Evolutionary conservation across 2,797 vertebrate genomes (phyloP), one percentile per base, ranked within the genome.

Genomic region (Lerista edwardsae): DNA sequence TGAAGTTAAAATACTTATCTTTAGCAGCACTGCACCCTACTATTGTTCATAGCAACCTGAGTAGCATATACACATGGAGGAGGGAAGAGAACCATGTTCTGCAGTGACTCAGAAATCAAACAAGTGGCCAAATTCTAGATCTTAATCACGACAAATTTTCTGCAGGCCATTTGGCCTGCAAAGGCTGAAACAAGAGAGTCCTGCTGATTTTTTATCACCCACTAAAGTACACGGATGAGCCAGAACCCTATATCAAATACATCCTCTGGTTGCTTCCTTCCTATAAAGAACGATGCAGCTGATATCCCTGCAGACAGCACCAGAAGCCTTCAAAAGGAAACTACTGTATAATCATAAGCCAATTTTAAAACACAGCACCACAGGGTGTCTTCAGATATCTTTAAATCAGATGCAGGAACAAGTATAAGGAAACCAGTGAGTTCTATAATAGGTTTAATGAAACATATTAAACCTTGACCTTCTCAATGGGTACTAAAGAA

Each of bases 321-420:
- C 88, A 80, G 84, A 91, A 86, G 69, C 36, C 23, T 79, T 79
- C 61, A 15, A 75, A 67, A 47, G 29, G 39, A 57, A 79, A 64
- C 11, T 39, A n/a, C n/a, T n/a, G n/a, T n/a, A n/a, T 55, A 79
- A 79, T 55, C 21, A 57, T 74, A 55, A 39, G 47, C 29, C 17
- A 73, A 79, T 55, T 25, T 25, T 41, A 64, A 15, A 27, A 83
- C 29, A 68, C 29, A 65, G 29, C n/a, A 25, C 44, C 69, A 23
- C 41, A 65, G 41, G 69, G 44, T 65, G 41, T 27, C 59, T 79
- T 74, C 19, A 39, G 64, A 79, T 79, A 31, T 9, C 76, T 79
- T 84, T 79, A 84, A 65, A 84, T 79, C 76, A 57, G 76, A 79
- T 84, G 65, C 65, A 79, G 69, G 31, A 65, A 79, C 34, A 34